Conservation (phyloP, 2,797 vertebrate genomes). For the Lerista edwardsae region DNA sequence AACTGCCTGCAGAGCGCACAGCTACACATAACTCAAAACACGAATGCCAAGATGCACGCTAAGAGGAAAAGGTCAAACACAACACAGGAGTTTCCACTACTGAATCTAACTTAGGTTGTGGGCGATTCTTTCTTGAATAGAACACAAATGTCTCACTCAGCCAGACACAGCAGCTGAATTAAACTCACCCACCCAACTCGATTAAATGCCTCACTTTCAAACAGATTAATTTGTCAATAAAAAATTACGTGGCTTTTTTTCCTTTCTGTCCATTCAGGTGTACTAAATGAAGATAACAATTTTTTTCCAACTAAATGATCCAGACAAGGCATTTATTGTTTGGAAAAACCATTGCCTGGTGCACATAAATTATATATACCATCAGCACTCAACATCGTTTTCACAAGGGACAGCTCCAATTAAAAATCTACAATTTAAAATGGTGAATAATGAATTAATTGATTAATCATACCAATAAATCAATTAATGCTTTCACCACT, state of each 20-base stretch:
- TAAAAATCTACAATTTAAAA: conserved; percentile 33
- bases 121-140: neutral
- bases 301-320: conserved; percentile 35
- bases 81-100: too few relatives aligned
- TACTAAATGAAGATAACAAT: conserved; percentile 38
- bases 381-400: conserved; percentile 27
- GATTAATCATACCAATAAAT: conserved; percentile 44
- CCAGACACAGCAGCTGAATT: neutral
- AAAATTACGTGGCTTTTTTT: neutral
- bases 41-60: neutral
- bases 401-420: conserved; percentile 34
- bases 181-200: neutral
- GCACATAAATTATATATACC: conserved; percentile 43
- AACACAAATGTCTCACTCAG: neutral
- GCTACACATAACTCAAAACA: neutral
- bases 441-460: conserved; percentile 42
- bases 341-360: conserved; percentile 3
- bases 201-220: neutral
- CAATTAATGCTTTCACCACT: conserved; percentile 32
- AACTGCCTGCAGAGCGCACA: neutral
- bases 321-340: conserved; percentile 36
- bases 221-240: conserved; percentile 14
- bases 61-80: neutral
- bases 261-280: conserved; percentile 17
- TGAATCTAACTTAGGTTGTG: neutral